A percentile compares a stretch with the other conserved stretches of the same genome.
phyloP scores from a whole-genome alignment of 2,888 invertebrate genomes.

The Polylopha cassiicola region DNA sequence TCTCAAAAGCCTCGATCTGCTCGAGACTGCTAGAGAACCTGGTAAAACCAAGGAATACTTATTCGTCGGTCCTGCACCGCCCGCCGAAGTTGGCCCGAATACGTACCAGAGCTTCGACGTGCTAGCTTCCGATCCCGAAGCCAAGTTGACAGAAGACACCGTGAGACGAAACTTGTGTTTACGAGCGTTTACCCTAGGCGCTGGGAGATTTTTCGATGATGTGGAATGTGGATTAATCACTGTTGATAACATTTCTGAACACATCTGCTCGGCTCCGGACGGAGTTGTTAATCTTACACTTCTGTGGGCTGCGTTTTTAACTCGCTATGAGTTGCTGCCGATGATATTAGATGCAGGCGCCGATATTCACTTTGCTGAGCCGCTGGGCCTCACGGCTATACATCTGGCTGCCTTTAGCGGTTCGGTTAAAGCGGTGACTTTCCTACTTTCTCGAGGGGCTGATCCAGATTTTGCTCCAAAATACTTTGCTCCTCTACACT shows the following conservation, averaged over 20 bases:
- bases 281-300: constrained; percentile 84
- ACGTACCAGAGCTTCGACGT: constrained; percentile 87
- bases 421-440: constrained; percentile 81
- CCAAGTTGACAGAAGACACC: constrained; percentile 83
- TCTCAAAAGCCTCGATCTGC: constrained; percentile 65
- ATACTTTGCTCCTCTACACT: constrained; percentile 89
- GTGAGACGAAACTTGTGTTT: constrained; percentile 83
- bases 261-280: constrained; percentile 79
- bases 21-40: constrained; percentile 78
- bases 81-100: constrained; percentile 87
- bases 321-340: constrained; percentile 83
- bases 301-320: constrained; percentile 84
- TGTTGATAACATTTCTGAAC: constrained; percentile 76
- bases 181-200: constrained; percentile 81
- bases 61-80: constrained; percentile 87
- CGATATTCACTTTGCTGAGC: constrained; percentile 83
- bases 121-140: constrained; percentile 81
- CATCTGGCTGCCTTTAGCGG: constrained; percentile 88
- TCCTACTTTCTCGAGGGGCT: constrained; percentile 81
- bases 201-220: constrained; percentile 83
- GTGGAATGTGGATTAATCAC: constrained; percentile 83
- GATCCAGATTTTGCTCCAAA: constrained; percentile 83
- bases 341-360: constrained; percentile 81
- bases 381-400: constrained; percentile 84
- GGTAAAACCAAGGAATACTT: constrained; percentile 83